Evolutionary conservation across 2,797 vertebrate genomes (phyloP).

Genomic region (Argya squamiceps): DNA sequence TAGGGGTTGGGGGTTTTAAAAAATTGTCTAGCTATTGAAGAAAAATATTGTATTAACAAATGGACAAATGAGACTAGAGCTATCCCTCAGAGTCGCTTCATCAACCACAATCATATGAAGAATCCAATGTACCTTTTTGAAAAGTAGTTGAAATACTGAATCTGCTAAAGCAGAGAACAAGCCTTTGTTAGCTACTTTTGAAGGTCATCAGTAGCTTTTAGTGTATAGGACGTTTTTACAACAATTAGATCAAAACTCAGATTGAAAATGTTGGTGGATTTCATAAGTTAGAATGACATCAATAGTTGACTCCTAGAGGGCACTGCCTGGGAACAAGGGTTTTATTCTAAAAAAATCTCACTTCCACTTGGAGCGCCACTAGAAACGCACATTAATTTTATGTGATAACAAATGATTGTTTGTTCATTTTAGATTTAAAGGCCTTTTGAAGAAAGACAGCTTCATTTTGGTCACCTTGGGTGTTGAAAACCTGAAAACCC

Average conservation of each 20-base stretch:
- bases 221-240: slow-evolving; percentile 68
- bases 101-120: slow-evolving; percentile 61
- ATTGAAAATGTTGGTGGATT: slow-evolving; percentile 67
- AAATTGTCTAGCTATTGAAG: slow-evolving; percentile 58
- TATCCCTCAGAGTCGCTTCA: slow-evolving; percentile 63
- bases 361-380: slow-evolving; percentile 37
- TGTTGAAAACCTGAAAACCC: slow-evolving; percentile 34
- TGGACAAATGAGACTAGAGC: slow-evolving; percentile 60
- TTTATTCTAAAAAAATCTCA: slow-evolving; percentile 47
- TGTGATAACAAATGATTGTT: slow-evolving; percentile 49
- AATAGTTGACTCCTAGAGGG: slow-evolving; percentile 65
- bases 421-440: slow-evolving; percentile 54
- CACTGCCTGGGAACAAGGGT: slow-evolving; percentile 14
- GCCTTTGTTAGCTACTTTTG: slow-evolving; percentile 69
- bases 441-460: not conserved
- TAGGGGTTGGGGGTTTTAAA: slow-evolving; percentile 52
- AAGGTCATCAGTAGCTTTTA: slow-evolving; percentile 68
- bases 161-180: slow-evolving; percentile 65
- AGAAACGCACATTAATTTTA: slow-evolving; percentile 24
- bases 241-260: slow-evolving; percentile 71
- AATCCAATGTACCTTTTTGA: slow-evolving; percentile 60
- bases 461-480: slow-evolving; percentile 2
- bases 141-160: slow-evolving; percentile 69
- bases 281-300: slow-evolving; percentile 61
- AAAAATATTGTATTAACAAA: slow-evolving; percentile 65